phyloP scores from a whole-genome alignment of 2,113 vertebrate genomes.

The Myrmecobius fasciatus region DNA sequence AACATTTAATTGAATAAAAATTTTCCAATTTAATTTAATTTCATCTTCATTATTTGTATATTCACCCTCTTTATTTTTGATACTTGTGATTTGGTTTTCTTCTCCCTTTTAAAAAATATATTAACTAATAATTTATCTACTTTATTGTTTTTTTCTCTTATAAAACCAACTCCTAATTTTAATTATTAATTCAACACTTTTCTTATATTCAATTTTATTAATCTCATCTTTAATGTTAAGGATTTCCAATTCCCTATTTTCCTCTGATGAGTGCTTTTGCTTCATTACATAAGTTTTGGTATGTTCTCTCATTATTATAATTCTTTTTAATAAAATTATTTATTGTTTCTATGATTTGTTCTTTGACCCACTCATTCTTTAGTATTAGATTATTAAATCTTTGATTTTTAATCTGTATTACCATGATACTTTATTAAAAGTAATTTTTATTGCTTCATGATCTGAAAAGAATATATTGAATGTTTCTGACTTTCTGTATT shows the following conservation, averaged over 20 bases:
- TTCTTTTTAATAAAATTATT: not conserved
- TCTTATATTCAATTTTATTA: not conserved
- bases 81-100: not conserved
- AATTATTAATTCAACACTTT: not conserved
- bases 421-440: too few species aligned
- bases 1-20: not conserved
- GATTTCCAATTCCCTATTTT: not conserved
- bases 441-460: not conserved
- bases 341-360: not conserved
- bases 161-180: not conserved
- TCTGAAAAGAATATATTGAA: not conserved
- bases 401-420: not conserved
- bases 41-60: not conserved
- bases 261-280: not conserved
- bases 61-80: too few species aligned
- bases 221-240: not conserved
- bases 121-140: not conserved
- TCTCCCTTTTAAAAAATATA: not conserved
- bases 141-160: not conserved
- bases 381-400: not conserved
- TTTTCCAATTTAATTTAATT: not conserved
- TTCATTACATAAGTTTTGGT: not conserved
- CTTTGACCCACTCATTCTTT: not conserved
- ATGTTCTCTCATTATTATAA: not conserved
- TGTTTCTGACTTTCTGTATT: not conserved